phyloP scores from a whole-genome alignment of 2,797 vertebrate species.

The Sardinella longiceps region DNA sequence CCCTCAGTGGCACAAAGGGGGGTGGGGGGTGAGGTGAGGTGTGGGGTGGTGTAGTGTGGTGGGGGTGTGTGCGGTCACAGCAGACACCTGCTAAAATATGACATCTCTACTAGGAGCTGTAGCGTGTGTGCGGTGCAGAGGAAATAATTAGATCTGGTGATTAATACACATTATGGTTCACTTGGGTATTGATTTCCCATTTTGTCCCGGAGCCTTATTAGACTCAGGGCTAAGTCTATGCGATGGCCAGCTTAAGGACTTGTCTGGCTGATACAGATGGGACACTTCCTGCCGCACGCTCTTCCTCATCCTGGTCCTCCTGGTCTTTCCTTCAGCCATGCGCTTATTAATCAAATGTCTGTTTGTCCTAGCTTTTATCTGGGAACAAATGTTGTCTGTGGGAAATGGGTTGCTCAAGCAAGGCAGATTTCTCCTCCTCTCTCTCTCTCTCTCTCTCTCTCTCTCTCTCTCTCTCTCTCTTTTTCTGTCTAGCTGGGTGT shows the following conservation, averaged over 20 bases:
- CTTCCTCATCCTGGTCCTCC: background rate
- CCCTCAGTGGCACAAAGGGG: background rate
- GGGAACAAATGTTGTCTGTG: background rate
- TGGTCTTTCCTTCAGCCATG: background rate
- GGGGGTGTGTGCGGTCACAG: background rate
- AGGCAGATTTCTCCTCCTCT: background rate
- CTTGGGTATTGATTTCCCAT: slow-evolving; percentile 46
- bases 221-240: slow-evolving; percentile 39
- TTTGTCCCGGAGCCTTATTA: slow-evolving; percentile 44
- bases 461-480: background rate
- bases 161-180: slow-evolving; percentile 53
- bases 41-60: background rate
- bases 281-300: slow-evolving; percentile 27
- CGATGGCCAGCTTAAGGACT: slow-evolving; percentile 43
- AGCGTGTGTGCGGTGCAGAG: slow-evolving; percentile 40
- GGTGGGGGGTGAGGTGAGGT: slow-evolving; percentile 27
- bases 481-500: background rate
- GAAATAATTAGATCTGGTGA: slow-evolving; percentile 60
- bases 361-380: slow-evolving; percentile 1
- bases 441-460: background rate
- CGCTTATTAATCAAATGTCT: slow-evolving; percentile 2
- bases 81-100: slow-evolving; percentile 45
- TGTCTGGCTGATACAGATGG: slow-evolving; percentile 46
- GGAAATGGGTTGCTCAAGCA: background rate
- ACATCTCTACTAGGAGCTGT: slow-evolving; percentile 48